Evolutionary conservation across 2,888 invertebrate genomes (phyloP), one percentile per base, ranked within the genome.

Genomic region (Holacanthella duospinosa): DNA sequence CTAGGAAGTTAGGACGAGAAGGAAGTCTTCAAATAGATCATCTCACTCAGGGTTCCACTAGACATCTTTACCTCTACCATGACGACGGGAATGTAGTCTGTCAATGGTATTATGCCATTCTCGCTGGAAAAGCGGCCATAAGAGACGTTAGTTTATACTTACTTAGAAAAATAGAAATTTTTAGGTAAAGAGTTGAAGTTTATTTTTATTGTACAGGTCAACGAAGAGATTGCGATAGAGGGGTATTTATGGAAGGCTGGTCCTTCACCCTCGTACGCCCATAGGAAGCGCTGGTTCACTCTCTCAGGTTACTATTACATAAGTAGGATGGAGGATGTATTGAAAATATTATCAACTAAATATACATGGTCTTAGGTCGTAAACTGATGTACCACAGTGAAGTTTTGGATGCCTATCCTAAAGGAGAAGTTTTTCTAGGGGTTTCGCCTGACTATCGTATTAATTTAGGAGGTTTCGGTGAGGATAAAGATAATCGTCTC

Each of bases 371-470:
- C n/a, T 21, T 21, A 48, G 48, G 88, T 74, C 82, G 93, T 68
- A 92, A 91, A 76, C 80, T 93, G n/a, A 92, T 92, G 90, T 93
- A 93, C 75, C 89, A 91, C 74, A 88, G 90, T 75, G 89, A 90
- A 74, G 87, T 88, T 1, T 78, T 92, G 76, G 89, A 90, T 75
- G 88, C 92, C 1, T 87, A 88, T 79, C 90, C 93, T 0, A 92
- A 91, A 78, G 92, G 92, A 58, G 92, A 93, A 80, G 88, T 93
- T 72, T 92, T 91, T 77, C 79, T 93, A 71, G 91, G 92, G 75
- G 63, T 60, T 16, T 44, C 53, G 24, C 63, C 67, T 6, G 59
- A 66, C 28, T 71, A 67, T 29, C 68, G 68, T 48, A 60, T 71
- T 21, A 56, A 62, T 12, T 60, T 67, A 2, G 68, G 69, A 12